A percentile compares a stretch with the other conserved stretches of the same genome.
phyloP scores from a whole-genome alignment of 2,888 invertebrate genomes.

The Aricia artaxerxes region DNA sequence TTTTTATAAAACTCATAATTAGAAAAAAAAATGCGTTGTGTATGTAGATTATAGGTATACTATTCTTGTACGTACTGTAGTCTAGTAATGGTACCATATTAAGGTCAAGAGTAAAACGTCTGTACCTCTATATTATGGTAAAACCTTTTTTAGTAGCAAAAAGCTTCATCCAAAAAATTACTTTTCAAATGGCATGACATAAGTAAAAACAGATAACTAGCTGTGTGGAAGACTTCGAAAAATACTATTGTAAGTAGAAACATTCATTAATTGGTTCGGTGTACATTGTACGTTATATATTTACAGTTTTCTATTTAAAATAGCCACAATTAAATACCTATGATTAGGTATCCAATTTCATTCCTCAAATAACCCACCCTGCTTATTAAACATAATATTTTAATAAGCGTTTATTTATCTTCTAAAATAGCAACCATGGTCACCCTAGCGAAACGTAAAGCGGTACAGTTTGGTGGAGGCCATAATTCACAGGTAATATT shows the following conservation, averaged over 20 bases:
- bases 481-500: slow-evolving; percentile 73
- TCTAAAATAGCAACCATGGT: slow-evolving; percentile 45
- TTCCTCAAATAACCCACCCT: background rate
- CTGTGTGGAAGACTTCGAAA: too few relatives aligned
- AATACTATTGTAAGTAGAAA: too few relatives aligned
- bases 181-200: too few relatives aligned
- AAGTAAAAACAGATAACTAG: too few relatives aligned
- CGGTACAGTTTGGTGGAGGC: slow-evolving; percentile 53
- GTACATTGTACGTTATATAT: too few relatives aligned
- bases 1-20: background rate
- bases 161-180: too few relatives aligned
- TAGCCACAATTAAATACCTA: background rate
- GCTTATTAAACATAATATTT: background rate
- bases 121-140: too few relatives aligned
- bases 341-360: background rate
- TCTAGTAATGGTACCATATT: too few relatives aligned
- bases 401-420: background rate
- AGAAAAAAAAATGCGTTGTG: background rate
- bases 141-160: too few relatives aligned
- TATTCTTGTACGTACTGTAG: too few relatives aligned
- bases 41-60: background rate
- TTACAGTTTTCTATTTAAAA: background rate
- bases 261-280: too few relatives aligned
- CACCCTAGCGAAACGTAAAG: slow-evolving; percentile 51
- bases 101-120: too few relatives aligned